Evolutionary conservation across 2,797 vertebrate genomes (phyloP), one percentile per base, ranked within the genome.

Genomic region (Acanthurus leucopareius): DNA sequence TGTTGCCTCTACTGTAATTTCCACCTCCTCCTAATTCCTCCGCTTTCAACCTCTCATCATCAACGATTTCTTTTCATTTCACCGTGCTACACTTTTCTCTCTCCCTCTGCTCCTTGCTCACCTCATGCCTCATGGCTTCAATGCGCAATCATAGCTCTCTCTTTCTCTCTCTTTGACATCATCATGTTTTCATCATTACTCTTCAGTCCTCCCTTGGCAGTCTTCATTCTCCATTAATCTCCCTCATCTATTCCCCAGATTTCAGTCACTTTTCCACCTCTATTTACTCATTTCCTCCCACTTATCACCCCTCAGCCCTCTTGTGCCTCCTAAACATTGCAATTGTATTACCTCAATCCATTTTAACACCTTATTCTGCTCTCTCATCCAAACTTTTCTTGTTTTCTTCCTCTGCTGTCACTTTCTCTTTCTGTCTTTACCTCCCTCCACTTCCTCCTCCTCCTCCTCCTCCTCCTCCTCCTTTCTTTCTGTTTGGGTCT

Each of bases 241-340:
- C 79, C 54, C 79, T 66, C 15, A 19, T 81, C 79, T 68, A 22
- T 32, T 80, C 70, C 47, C 76, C 65, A 66, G 53, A 80, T 78
- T 83, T 85, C 81, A 75, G 75, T 85, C 81, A 64, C 45, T 81
- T 67, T 77, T 89, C 81, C 78, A 65, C 74, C 71, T 86, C 83
- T 84, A 58, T 86, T 87, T 86, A 77, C 80, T 83, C 67, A 74
- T 80, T 85, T 83, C 84, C 86, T 77, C 75, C 85, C 75, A 73
- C 80, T 89, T 83, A 60, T 68, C 78, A 35, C 52, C 63, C 68
- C 53, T 65, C 77, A 49, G 66, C 70, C 75, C 65, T 70, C 62
- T 53, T 22, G 52, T 47, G 57, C 75, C 62, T 73, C 73, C 75
- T 63, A 69, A 79, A 72, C 68, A 64, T 80, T 75, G 63, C 77